Conservation (phyloP, 2,888 invertebrate genomes). For the Koerneria pararmatus region DNA sequence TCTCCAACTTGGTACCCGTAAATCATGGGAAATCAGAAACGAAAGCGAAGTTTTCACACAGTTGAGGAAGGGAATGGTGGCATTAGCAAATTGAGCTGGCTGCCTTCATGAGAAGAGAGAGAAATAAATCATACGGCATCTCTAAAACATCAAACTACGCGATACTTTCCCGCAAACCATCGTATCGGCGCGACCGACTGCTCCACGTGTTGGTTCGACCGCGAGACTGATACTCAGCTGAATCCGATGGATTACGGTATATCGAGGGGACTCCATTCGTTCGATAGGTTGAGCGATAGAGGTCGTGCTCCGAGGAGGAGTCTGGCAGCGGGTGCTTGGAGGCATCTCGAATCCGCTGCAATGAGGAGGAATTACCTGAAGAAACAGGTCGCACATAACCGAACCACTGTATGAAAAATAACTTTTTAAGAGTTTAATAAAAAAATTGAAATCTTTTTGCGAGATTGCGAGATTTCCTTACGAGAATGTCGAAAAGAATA, state of each 20-base stretch:
- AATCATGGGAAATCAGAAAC: no score
- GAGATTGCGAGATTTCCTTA: no score
- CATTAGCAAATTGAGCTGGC: background rate
- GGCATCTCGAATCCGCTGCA: conserved; percentile 12
- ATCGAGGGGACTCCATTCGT: no score
- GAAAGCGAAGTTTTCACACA: no score
- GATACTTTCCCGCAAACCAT: conserved; percentile 19
- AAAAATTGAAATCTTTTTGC: no score
- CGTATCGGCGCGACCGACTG: conserved; percentile 12
- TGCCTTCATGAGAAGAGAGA: background rate
- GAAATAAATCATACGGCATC: background rate
- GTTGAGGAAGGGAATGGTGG: no score
- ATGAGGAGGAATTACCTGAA: background rate
- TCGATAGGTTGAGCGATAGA: conserved; percentile 2
- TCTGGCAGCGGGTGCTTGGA: conserved; percentile 7
- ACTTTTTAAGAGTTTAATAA: no score
- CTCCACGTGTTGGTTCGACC: conserved; percentile 17
- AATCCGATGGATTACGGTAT: background rate
- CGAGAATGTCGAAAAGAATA: no score
- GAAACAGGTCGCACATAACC: no score
- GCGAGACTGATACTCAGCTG: background rate
- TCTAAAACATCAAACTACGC: no score
- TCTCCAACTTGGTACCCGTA: no score
- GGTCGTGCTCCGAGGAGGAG: conserved; percentile 20
- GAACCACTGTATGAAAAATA: no score